phyloP scores from a whole-genome alignment of 2,113 vertebrate species.

The Acanthisitta chloris region DNA sequence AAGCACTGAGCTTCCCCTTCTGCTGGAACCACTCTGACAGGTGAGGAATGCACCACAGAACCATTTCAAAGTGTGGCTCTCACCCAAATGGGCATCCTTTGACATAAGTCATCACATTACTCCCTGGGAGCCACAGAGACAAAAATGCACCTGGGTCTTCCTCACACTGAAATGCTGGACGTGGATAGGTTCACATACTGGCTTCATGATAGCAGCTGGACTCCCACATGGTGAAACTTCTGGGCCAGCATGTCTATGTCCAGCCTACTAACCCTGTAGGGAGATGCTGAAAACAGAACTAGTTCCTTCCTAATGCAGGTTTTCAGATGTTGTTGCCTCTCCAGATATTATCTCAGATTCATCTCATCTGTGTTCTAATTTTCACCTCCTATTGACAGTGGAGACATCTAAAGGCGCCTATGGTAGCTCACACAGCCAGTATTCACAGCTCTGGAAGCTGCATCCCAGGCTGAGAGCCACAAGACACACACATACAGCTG shows the following conservation, averaged over 20 bases:
- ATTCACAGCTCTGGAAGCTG: background rate
- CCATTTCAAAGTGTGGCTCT: background rate
- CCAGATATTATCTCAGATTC: background rate
- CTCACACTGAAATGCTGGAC: background rate
- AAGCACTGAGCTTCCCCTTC: background rate
- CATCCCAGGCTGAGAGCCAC: background rate
- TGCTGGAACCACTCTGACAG: background rate
- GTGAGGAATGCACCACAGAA: background rate
- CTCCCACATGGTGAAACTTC: background rate
- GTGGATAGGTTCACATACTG: background rate
- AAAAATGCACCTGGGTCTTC: background rate
- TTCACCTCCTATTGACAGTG: background rate
- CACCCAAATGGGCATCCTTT: background rate
- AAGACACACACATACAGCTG: accelerated
- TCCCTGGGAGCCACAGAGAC: background rate
- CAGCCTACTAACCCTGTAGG: background rate
- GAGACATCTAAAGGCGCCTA: background rate
- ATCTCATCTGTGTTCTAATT: background rate
- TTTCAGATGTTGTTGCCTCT: background rate
- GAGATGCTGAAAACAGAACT: accelerated
- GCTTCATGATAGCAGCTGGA: background rate
- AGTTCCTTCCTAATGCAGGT: background rate
- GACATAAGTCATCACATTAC: background rate
- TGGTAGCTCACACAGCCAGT: background rate
- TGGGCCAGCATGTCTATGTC: background rate